phyloP scores from a whole-genome alignment of 2,888 invertebrate species.

The Antitype chi region DNA sequence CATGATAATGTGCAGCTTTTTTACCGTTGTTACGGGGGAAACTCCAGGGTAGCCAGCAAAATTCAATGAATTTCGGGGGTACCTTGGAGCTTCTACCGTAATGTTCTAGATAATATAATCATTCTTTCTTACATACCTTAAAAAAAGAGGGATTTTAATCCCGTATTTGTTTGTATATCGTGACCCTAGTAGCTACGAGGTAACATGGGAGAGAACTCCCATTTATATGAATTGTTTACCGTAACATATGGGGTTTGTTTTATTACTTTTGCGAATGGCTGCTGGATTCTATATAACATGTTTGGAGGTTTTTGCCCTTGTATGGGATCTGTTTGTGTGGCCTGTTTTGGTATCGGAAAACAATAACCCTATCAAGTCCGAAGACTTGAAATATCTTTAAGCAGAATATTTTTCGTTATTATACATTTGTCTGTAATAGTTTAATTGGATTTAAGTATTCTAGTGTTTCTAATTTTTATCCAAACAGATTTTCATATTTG shows the following conservation, averaged over 20 bases:
- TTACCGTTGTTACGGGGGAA: neutral
- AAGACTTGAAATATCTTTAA: neutral
- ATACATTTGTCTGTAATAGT: neutral
- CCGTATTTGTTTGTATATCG: neutral
- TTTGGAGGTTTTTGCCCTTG: slow-evolving; percentile 28
- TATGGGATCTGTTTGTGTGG: slow-evolving; percentile 7
- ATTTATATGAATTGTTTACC: slow-evolving; percentile 56
- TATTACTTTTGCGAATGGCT: slow-evolving; percentile 50
- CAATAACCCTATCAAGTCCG: too few species aligned
- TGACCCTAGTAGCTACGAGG: slow-evolving; percentile 16
- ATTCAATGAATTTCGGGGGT: too few species aligned
- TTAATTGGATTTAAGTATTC: neutral
- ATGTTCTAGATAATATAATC: neutral
- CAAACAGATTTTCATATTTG: neutral
- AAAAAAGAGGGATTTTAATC: neutral
- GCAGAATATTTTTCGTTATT: neutral
- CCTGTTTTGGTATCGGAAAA: slow-evolving; percentile 35
- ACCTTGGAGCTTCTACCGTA: too few species aligned
- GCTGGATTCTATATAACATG: slow-evolving; percentile 42
- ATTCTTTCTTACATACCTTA: neutral
- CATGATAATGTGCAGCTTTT: neutral
- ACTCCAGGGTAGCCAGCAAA: too few species aligned
- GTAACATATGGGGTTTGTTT: slow-evolving; percentile 54
- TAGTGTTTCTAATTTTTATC: neutral
- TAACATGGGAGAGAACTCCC: slow-evolving; percentile 25